Conservation (phyloP, 1,140 invertebrate species). For the Drosophila melanogaster region DNA sequence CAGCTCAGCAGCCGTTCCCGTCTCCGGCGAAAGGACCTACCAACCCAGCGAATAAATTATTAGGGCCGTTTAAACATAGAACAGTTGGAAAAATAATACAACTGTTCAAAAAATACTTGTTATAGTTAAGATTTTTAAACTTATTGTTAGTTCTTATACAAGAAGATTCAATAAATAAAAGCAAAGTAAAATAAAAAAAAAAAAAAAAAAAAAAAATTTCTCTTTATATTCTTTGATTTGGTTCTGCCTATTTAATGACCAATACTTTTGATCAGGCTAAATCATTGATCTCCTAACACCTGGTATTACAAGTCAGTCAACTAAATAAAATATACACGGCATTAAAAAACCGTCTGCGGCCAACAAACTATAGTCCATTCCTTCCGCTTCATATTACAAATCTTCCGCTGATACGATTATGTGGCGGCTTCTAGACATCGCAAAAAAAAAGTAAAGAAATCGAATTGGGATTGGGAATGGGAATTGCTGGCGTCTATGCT, state of each 20-base stretch:
- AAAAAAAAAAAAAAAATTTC: too few relatives aligned
- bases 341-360: constrained; percentile 12
- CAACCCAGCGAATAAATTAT: too few relatives aligned
- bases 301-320: not conserved
- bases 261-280: not conserved
- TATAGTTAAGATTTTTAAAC: too few relatives aligned
- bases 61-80: too few relatives aligned
- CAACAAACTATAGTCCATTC: constrained; percentile 23
- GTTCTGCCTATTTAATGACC: not conserved
- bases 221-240: not conserved
- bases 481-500: not conserved
- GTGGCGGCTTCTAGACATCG: constrained; percentile 25
- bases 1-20: too few relatives aligned
- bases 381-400: constrained; percentile 39
- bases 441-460: constrained; percentile 9
- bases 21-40: too few relatives aligned
- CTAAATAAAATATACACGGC: not conserved
- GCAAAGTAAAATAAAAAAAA: too few relatives aligned
- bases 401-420: constrained; percentile 40
- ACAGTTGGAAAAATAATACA: too few relatives aligned
- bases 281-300: not conserved
- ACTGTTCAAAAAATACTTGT: too few relatives aligned
- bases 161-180: too few relatives aligned
- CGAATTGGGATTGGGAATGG: constrained; percentile 19
- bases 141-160: too few relatives aligned